Evolutionary conservation across 2,888 invertebrate species (phyloP).

Genomic region (Stenoptilia bipunctidactyla): DNA sequence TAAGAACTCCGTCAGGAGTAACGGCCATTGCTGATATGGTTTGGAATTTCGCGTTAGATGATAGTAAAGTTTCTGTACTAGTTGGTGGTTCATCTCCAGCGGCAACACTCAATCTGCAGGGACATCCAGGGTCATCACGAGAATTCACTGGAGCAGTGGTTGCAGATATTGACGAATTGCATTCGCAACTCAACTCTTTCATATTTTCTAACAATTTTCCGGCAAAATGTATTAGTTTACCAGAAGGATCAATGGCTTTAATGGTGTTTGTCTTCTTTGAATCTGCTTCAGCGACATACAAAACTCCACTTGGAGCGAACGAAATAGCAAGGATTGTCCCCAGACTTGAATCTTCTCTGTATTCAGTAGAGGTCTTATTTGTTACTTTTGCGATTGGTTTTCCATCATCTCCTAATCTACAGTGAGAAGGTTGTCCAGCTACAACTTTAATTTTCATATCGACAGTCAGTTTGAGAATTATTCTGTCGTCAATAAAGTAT

Average conservation of each 20-base stretch:
- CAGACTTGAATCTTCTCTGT: slow-evolving; percentile 77
- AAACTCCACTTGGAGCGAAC: slow-evolving; percentile 91
- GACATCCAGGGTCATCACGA: slow-evolving; percentile 58
- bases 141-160: slow-evolving; percentile 50
- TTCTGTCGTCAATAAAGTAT: slow-evolving; percentile 95
- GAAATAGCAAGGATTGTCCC: slow-evolving; percentile 91
- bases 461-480: slow-evolving; percentile 90
- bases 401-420: slow-evolving; percentile 74
- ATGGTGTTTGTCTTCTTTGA: slow-evolving; percentile 86
- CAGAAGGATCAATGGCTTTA: slow-evolving; percentile 88
- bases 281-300: slow-evolving; percentile 95
- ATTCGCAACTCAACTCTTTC: slow-evolving; percentile 71
- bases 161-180: slow-evolving; percentile 69
- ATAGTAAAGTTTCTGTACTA: slow-evolving; percentile 86
- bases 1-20: slow-evolving; percentile 94
- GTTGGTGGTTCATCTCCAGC: slow-evolving; percentile 77
- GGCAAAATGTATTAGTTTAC: slow-evolving; percentile 91
- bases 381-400: slow-evolving; percentile 45
- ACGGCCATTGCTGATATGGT: slow-evolving; percentile 92
- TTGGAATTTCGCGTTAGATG: slow-evolving; percentile 91
- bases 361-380: slow-evolving; percentile 61
- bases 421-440: slow-evolving; percentile 95
- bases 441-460: slow-evolving; percentile 94
- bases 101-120: slow-evolving; percentile 63
- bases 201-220: slow-evolving; percentile 82